Evolutionary conservation across 2,888 invertebrate genomes (phyloP).

Genomic region (Toxonevra muliebris): DNA sequence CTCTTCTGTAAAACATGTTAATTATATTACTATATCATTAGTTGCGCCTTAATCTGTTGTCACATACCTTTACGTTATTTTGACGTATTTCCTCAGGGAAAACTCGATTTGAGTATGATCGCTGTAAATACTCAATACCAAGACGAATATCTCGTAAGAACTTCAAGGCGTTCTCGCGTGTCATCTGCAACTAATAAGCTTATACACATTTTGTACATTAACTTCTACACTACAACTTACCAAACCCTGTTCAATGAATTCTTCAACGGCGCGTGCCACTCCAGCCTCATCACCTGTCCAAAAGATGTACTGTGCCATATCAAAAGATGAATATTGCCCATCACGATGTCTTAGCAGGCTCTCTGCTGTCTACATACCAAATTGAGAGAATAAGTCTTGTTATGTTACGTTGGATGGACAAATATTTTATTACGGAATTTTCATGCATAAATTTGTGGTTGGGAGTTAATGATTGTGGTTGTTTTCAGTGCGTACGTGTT

Average conservation of each 20-base stretch:
- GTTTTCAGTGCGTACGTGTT: no score
- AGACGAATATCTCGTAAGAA: conserved; percentile 81
- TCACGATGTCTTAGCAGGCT: conserved; percentile 67
- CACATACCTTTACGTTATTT: conserved; percentile 59
- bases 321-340: conserved; percentile 78
- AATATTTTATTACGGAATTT: conserved; percentile 26
- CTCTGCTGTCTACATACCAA: conserved; percentile 65
- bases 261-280: conserved; percentile 79
- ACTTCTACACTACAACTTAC: conserved; percentile 66
- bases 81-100: conserved; percentile 59
- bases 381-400: conserved; percentile 15
- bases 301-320: conserved; percentile 84
- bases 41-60: background rate
- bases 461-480: no score
- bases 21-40: background rate
- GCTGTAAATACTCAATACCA: conserved; percentile 76
- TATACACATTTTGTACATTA: background rate
- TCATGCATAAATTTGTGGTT: no score
- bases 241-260: conserved; percentile 79
- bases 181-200: conserved; percentile 68
- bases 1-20: conserved; percentile 40
- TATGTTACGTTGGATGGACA: conserved; percentile 23
- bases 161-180: conserved; percentile 77
- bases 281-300: conserved; percentile 85
- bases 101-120: conserved; percentile 62